phyloP scores from a whole-genome alignment of 2,113 vertebrate species.

The Grammomys surdaster region DNA sequence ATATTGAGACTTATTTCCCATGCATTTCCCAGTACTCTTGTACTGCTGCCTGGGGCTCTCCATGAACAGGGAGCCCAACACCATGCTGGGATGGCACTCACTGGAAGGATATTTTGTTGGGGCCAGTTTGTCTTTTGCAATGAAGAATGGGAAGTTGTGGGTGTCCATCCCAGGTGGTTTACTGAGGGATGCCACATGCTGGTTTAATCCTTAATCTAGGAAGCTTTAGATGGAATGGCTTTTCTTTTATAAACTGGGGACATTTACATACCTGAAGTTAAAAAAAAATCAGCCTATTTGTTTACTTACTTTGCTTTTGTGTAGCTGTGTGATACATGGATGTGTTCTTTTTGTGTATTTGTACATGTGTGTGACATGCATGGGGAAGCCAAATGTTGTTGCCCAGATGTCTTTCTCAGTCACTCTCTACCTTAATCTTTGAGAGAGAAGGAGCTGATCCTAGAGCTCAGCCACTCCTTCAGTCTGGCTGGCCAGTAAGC shows the following conservation, averaged over 20 bases:
- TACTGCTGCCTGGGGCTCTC: background rate
- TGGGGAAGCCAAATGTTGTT: background rate
- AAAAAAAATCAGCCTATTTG: background rate
- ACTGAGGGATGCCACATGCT: background rate
- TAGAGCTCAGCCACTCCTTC: background rate
- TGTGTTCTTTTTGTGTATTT: background rate
- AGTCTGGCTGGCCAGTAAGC: background rate
- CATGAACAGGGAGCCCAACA: background rate
- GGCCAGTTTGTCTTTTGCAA: background rate
- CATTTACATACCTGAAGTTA: background rate
- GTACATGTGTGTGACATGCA: background rate
- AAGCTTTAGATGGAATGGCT: background rate
- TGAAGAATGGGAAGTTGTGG: background rate
- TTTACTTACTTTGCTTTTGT: background rate
- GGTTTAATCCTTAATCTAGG: background rate
- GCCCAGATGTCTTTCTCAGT: background rate
- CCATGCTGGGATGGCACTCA: fast-evolving
- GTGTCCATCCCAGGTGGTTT: background rate
- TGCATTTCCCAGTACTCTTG: background rate
- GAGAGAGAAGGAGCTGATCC: background rate
- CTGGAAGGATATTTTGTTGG: background rate
- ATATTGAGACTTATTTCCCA: background rate
- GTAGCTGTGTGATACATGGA: background rate
- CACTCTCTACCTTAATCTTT: background rate
- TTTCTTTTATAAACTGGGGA: background rate